Base-by-base conservation (phyloP, 2,797 vertebrate species). In the Sylvilagus floridanus region DNA sequence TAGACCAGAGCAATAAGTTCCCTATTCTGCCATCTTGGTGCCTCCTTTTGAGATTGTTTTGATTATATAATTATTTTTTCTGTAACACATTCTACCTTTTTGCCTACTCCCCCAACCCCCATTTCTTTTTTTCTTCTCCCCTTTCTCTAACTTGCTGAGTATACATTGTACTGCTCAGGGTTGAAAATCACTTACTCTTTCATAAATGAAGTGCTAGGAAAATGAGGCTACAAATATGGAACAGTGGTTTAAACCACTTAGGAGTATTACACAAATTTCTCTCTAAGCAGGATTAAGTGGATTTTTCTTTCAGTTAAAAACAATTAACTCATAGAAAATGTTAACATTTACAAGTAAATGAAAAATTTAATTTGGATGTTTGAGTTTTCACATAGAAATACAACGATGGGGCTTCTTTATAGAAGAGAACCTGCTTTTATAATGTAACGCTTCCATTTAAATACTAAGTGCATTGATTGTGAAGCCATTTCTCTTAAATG, bases 341-440 rank as follows among this genome's bases (percentile, higher is more conserved):
- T 28, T 82, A 60, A 66, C 88, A 26, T 54, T 30, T 5, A 30
- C 21, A 83, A 73, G 4, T 50, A 82, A 91, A 91, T 57, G 81
- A 22, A 75, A 87, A 90, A 84, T 72, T 75, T 81, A 76, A 50
- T 35, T 60, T 50, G 69, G 1, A 26, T 30, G 30, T 63, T 92
- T 88, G 26, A 17, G 17, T 28, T 54, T 95, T 88, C 63, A 68
- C 13, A 14, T 16, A 57, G 21, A 81, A 77, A 82, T 79, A 76
- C 22, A 47, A 86, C 78, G 19, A 84, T 2, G 30, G 17, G 12
- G 17, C 42, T 22, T 66, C 35, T 52, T 84, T 88, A 50, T 5
- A 77, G 11, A 86, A 91, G n/a, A 86, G 89, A 90, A 7, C 54
- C 62, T 81, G 9, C 50, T 73, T 89, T 82, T 90, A 83, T 65